Base-by-base conservation (phyloP, 2,113 vertebrate species). In the Takifugu bimaculatus region DNA sequence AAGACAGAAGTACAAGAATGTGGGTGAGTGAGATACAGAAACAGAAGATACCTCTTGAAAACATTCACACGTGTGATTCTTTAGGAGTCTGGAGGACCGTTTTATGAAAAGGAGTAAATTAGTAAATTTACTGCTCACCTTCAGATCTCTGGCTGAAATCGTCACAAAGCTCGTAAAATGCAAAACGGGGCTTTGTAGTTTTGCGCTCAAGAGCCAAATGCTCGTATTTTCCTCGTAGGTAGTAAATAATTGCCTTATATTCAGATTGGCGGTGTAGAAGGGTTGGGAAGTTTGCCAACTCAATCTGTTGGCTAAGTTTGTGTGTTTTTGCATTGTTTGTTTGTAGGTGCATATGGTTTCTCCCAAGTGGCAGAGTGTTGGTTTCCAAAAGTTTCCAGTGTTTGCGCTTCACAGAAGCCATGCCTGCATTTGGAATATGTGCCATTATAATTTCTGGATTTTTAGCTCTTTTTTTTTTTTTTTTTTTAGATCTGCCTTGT, bases 21-120 rank as follows among this genome's bases (percentile, higher is more conserved):
- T 45, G 43, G 3, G 43, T 45, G 43, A 14, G 44, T 10, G 44
- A 13, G 44, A 47, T 6, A 70, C 65, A 71, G 80, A 80, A 80
- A 79, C 60, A 60, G 72, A 65, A 67, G 79, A 81, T 54, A 58
- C 65, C 60, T 74, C 74, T 72, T 62, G 70, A 76, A 84, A 84
- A 78, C 69, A 74, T 82, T 74, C 73, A 64, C 70, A 74, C 68
- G 57, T 81, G 61, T 64, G 65, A 78, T 81, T 87, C 68, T 81
- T 88, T 82, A 78, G 42, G 60, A 61, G 69, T 73, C 77, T 54
- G 0, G 28, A 66, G 79, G 80, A 75, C 54, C 64, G 47, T 62
- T 66, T 63, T n/a, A 47, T 51, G 29, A 27, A 67, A 76, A 63
- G 27, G 53, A 73, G 79, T 20, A 20, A 20, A 20, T 49, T 27